Evolutionary conservation across 23 tunicate species (phyloP).

Genomic region (Oikopleura albicans): DNA sequence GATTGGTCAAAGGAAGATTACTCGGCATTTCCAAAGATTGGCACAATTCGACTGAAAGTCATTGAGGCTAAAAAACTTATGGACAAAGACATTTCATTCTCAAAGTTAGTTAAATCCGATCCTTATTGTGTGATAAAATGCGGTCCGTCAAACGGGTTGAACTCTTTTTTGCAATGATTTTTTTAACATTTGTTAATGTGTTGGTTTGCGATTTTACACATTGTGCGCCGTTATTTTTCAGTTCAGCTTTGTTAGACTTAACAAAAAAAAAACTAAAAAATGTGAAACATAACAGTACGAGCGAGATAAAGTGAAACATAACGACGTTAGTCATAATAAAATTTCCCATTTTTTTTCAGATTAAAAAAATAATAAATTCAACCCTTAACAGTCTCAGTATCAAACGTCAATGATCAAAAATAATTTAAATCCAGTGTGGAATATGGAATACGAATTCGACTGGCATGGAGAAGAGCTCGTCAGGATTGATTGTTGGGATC

Average conservation of each 20-base stretch:
- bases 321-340: no score
- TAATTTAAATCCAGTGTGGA: background rate
- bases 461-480: constrained; percentile 1
- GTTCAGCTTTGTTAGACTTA: background rate
- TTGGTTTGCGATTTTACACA: no score
- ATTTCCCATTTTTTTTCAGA: no score
- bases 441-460: background rate
- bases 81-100: constrained; percentile 2
- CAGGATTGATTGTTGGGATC: background rate
- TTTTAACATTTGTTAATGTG: no score
- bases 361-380: no score
- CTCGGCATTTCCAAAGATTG: background rate
- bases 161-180: no score
- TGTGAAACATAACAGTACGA: no score
- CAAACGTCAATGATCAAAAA: background rate
- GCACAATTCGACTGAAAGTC: background rate
- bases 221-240: no score
- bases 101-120: background rate
- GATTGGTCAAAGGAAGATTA: background rate
- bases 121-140: background rate
- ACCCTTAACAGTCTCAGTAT: background rate
- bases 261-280: background rate
- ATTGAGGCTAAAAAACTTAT: background rate
- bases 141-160: background rate
- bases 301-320: no score